Evolutionary conservation across 2,797 vertebrate species (phyloP), one percentile per base, ranked within the genome.

Genomic region (Cyclopterus lumpus): DNA sequence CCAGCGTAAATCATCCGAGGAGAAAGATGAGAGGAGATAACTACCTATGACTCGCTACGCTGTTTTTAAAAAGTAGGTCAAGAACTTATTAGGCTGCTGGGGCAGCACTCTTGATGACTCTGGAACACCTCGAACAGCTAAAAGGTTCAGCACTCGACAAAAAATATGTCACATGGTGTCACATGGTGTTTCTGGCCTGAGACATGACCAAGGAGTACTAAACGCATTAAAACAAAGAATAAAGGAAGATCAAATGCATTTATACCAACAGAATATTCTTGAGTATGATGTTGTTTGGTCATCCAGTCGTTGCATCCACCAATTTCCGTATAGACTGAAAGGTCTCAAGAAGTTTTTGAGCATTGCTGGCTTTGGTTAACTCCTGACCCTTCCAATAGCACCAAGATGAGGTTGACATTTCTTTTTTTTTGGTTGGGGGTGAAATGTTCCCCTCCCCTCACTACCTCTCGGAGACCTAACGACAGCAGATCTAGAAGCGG

Each of bases 11-110:
- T 70, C 70, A 79, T 70, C 71, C 15, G 20, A 73, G 79, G 62
- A 51, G 77, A 75, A 72, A 86, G 89, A 90, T 82, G 81, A 88
- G 81, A 81, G 46, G 40, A 80, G 79, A 92, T 86, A 89, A 87
- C 84, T 82, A 86, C 86, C 82, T 81, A 74, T 71, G 67, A 69
- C 74, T 81, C 73, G 77, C 80, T 72, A 54, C 73, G 83, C 71
- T 87, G 77, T 83, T 79, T 76, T 73, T 66, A 58, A 89, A 55
- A 89, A 91, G 81, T 89, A 90, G 88, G 91, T 87, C 90, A 89
- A 85, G 70, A 90, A 77, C 80, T 73, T 40, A 44, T 77, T 64
- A 67, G 65, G 67, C 63, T 85, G 62, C 77, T 34, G 72, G 74
- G 67, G 48, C 79, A 77, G 70, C 46, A 73, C 24, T 44, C n/a